Evolutionary conservation across 2,797 vertebrate genomes (phyloP), one percentile per base, ranked within the genome.

Genomic region (Esox lucius): DNA sequence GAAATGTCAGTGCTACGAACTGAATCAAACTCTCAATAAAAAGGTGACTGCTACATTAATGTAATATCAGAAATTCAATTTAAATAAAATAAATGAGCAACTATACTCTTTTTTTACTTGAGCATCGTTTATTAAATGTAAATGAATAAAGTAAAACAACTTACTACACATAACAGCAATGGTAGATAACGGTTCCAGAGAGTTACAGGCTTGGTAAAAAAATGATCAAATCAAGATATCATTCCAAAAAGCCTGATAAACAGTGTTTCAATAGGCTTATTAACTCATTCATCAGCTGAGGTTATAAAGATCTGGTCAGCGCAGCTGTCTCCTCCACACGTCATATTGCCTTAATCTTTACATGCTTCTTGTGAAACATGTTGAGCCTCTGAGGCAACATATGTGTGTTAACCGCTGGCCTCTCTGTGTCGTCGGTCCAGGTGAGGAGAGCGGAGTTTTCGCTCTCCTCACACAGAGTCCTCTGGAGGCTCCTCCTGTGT

Each of bases 361-460:
- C 93, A 46, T 94, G 90, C 65, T 90, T 90, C 73, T 85, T 90
- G 49, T 92, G 87, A 71, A 95, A 81, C 19, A 76, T 75, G 31
- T 93, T 90, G 72, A 94, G 81, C 26, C 93, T 91, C 72, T 94
- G 93, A 4, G 92, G 91, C 56, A 93, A 87, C 71, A 94, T 73
- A 26, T 94, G 92, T 91, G 91, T 91, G 76, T 91, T 88, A 13
- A 87, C 1, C 5, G 85, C 76, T 0, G 87, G 82, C 9, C 49
- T 80, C 33, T 89, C 87, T 53, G 79, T 2, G 12, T 90, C 83
- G 2, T 86, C 80, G 0, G 26, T 46, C 8, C 26, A 72, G 17
- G 19, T 17, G 4, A 75, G 19, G 62, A 71, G 72, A 4, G 77
- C 74, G 7, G 69, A 78, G 61, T 81, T 59, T 1, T 0, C 59